phyloP scores from a whole-genome alignment of 1,140 invertebrate species.

The Diachasmimorpha longicaudata region DNA sequence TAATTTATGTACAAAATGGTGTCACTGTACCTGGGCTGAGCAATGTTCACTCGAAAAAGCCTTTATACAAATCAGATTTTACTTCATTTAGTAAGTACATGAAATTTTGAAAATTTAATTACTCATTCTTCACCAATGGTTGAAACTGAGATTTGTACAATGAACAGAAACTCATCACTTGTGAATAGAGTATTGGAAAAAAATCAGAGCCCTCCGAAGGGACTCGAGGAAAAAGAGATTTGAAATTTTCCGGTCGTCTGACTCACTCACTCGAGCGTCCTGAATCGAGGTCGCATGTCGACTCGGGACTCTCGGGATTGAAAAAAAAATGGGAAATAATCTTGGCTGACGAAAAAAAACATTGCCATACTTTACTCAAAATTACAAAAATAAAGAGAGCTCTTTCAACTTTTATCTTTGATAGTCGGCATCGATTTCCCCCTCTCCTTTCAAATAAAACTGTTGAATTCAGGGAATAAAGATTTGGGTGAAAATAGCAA shows the following conservation, averaged over 20 bases:
- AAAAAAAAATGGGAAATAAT: background rate
- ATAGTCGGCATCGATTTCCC: constrained; percentile 2
- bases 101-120: background rate
- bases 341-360: background rate
- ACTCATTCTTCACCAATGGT: background rate
- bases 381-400: constrained; percentile 12
- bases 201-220: background rate
- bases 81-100: background rate
- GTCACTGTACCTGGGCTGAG: background rate
- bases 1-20: background rate
- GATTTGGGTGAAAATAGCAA: background rate
- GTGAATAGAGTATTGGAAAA: background rate
- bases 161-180: background rate
- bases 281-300: constrained; percentile 27
- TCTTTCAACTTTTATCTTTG: constrained; percentile 13
- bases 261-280: constrained; percentile 4
- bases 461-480: background rate
- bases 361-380: background rate
- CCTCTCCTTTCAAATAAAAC: background rate
- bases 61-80: too few relatives aligned
- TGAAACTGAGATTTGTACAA: background rate
- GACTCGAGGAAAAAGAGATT: constrained; percentile 3
- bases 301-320: constrained; percentile 20
- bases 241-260: constrained; percentile 14
- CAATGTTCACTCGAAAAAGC: background rate